Evolutionary conservation across 1,140 invertebrate genomes (phyloP).

Genomic region (Neodiprion pinetum): DNA sequence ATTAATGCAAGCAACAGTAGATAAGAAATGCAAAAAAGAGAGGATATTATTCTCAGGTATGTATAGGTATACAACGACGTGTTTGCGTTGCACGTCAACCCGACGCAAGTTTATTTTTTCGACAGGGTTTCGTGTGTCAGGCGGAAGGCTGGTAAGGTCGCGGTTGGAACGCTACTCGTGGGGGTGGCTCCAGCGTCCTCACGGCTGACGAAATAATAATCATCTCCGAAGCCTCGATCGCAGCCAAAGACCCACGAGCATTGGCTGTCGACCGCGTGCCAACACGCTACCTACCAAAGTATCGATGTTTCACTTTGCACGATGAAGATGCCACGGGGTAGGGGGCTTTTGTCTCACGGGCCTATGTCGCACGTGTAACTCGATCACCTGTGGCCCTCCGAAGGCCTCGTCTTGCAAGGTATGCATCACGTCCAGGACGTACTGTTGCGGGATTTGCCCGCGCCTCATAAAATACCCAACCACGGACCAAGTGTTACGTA

Average conservation of each 20-base stretch:
- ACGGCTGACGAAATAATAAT: too few relatives aligned
- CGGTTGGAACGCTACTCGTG: neutral
- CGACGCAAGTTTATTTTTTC: neutral
- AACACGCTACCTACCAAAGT: neutral
- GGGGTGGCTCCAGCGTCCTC: neutral
- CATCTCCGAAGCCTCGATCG: too few relatives aligned
- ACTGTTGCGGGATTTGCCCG: neutral
- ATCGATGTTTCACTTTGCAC: neutral
- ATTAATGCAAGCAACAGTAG: too few relatives aligned
- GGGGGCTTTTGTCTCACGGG: neutral
- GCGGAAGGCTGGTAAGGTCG: neutral
- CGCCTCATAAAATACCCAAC: neutral
- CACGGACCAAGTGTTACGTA: conserved; percentile 1
- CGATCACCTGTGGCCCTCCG: neutral
- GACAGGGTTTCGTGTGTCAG: neutral
- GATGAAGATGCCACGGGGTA: neutral
- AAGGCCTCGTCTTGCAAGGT: neutral
- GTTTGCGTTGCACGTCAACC: neutral
- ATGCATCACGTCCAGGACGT: neutral
- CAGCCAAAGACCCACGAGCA: too few relatives aligned
- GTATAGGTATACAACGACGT: neutral
- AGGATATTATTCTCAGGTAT: too few relatives aligned
- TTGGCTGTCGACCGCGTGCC: too few relatives aligned
- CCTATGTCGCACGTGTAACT: neutral
- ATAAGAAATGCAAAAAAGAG: too few relatives aligned